phyloP scores from a whole-genome alignment of 2,113 vertebrate genomes.

The Phaetusa simplex region DNA sequence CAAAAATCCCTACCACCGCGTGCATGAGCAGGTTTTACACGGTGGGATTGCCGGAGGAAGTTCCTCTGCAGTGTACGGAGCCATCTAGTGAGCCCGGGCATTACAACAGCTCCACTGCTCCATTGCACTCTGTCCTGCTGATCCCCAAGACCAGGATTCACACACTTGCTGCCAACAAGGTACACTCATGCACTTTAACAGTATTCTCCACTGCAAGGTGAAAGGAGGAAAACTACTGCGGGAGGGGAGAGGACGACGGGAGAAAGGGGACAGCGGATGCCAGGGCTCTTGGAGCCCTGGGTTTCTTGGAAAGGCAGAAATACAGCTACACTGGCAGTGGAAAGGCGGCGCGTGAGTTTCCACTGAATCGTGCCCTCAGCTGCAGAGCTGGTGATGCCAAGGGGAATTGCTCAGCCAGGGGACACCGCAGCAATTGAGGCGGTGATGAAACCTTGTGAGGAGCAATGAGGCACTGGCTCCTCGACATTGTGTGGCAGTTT shows the following conservation, averaged over 20 bases:
- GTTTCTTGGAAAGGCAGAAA: not conserved
- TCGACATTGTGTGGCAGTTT: not conserved
- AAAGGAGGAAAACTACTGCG: not conserved
- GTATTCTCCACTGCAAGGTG: not conserved
- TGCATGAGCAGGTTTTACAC: not conserved
- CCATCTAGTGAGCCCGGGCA: constrained; percentile 59
- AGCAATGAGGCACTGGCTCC: fast-evolving
- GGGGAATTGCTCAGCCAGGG: not conserved
- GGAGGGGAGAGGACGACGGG: not conserved
- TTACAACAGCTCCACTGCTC: not conserved
- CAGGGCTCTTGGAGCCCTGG: not conserved
- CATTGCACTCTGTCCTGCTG: not conserved
- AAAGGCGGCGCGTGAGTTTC: not conserved
- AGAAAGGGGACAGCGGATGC: not conserved
- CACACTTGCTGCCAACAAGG: not conserved
- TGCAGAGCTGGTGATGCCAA: not conserved
- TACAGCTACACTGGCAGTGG: not conserved
- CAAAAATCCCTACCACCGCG: not conserved
- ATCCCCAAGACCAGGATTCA: no score
- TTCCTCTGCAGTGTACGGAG: not conserved
- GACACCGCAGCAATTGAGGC: fast-evolving
- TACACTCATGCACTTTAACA: not conserved
- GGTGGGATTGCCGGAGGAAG: not conserved
- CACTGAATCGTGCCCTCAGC: not conserved
- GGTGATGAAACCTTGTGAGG: not conserved